These are phyloP conservation scores for Chaetura pelagica DNA, from an alignment of 2,113 vertebrate species.

Conservation along the genomic window DNA sequence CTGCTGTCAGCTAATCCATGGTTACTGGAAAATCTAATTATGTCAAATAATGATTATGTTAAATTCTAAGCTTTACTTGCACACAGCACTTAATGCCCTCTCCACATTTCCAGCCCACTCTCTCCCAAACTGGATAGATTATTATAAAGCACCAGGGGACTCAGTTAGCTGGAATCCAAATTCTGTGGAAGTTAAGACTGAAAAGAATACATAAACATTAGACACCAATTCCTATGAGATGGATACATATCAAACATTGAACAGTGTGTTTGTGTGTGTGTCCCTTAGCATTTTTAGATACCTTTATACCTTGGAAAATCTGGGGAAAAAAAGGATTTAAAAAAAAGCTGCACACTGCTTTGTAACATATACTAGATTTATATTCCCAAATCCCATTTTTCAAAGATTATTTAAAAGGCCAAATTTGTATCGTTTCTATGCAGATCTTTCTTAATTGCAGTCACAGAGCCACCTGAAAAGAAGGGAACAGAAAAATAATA, in stretches of 20 bases:
- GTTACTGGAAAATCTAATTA: conserved; percentile 47
- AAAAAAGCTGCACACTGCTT: not conserved
- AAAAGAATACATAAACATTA: not conserved
- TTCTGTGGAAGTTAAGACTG: not conserved
- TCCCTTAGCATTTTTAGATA: not conserved
- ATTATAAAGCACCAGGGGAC: not conserved
- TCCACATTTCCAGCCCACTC: not conserved
- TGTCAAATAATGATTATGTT: conserved; percentile 11
- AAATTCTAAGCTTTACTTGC: not conserved
- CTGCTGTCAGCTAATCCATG: conserved; percentile 29
- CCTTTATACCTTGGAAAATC: not conserved
- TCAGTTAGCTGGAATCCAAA: not conserved
- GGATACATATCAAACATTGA: not conserved
- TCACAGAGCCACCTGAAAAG: not conserved
- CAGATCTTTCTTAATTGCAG: not conserved
- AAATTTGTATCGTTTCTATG: not conserved
- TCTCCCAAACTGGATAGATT: not conserved
- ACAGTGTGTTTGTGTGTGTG: not conserved
- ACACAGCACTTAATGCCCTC: not conserved
- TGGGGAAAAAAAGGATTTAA: not conserved
- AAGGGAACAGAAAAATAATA: not conserved
- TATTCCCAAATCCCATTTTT: not conserved
- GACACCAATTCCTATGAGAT: not conserved
- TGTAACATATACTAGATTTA: not conserved
- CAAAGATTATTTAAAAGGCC: not conserved